Evolutionary conservation across 2,888 invertebrate species (phyloP).

Genomic region (Dinocampus coccinellae): DNA sequence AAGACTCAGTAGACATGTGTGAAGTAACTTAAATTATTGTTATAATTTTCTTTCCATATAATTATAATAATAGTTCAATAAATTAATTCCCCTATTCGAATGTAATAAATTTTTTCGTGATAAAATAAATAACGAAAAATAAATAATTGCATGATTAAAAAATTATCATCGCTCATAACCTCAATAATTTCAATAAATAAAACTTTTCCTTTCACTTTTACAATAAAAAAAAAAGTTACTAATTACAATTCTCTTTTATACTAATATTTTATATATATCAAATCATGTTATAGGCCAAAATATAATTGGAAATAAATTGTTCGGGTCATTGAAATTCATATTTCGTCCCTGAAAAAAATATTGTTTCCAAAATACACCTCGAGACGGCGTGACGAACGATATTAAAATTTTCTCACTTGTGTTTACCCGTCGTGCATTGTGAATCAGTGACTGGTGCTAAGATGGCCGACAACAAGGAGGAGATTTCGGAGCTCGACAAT

Average conservation of each 20-base stretch:
- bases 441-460: conserved; percentile 68
- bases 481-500: conserved; percentile 67
- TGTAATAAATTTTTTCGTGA: neutral
- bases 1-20: conserved; percentile 3
- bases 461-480: conserved; percentile 70
- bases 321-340: neutral
- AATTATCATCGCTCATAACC: neutral
- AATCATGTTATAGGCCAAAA: neutral
- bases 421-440: conserved; percentile 68
- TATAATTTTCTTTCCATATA: neutral
- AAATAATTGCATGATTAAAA: neutral
- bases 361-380: neutral
- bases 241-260: neutral
- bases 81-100: too few relatives aligned
- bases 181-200: neutral
- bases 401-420: conserved; percentile 55
- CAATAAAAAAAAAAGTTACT: neutral
- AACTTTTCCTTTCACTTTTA: too few relatives aligned
- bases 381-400: conserved; percentile 36
- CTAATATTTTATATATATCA: neutral
- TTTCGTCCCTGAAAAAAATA: conserved; percentile 7
- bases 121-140: neutral
- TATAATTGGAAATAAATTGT: neutral
- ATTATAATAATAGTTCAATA: too few relatives aligned
- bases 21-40: neutral